These are phyloP conservation scores for Drosophila bipectinata DNA, from an alignment of 1,140 invertebrate genomes.

Conservation along the genomic window DNA sequence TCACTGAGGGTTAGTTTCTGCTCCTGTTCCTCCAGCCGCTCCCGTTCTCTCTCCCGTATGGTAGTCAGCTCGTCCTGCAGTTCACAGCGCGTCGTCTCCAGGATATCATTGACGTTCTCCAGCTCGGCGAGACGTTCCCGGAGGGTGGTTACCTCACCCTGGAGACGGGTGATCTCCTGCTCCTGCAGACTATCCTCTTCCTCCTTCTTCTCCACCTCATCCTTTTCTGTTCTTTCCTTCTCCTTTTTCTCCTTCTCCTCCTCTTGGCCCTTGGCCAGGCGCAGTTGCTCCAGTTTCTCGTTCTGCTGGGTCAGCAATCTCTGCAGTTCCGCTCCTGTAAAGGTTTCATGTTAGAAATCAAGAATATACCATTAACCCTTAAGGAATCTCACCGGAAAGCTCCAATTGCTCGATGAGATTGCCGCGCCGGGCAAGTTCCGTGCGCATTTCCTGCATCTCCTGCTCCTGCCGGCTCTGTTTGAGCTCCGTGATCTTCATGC, in stretches of 20 bases:
- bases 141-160: constrained; percentile 37
- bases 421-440: constrained; percentile 38
- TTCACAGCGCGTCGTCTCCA: constrained; percentile 65
- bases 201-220: neutral
- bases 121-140: constrained; percentile 50
- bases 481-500: constrained; percentile 65
- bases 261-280: neutral
- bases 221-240: neutral
- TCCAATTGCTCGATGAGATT: constrained; percentile 58
- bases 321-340: constrained; percentile 34
- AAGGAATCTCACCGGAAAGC: constrained; percentile 8
- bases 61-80: constrained; percentile 63
- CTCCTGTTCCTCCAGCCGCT: constrained; percentile 87
- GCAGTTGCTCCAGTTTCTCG: constrained; percentile 41
- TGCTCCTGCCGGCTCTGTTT: constrained; percentile 65
- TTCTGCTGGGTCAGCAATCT: constrained; percentile 22
- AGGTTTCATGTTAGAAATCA: too few species aligned
- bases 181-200: constrained; percentile 25
- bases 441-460: constrained; percentile 56
- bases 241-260: neutral
- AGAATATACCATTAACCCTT: neutral
- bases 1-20: constrained; percentile 89
- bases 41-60: constrained; percentile 86
- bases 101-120: constrained; percentile 52
- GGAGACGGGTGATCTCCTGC: constrained; percentile 44